Base-by-base conservation (phyloP, 1,140 invertebrate genomes). In the Cyclargus thomasi region DNA sequence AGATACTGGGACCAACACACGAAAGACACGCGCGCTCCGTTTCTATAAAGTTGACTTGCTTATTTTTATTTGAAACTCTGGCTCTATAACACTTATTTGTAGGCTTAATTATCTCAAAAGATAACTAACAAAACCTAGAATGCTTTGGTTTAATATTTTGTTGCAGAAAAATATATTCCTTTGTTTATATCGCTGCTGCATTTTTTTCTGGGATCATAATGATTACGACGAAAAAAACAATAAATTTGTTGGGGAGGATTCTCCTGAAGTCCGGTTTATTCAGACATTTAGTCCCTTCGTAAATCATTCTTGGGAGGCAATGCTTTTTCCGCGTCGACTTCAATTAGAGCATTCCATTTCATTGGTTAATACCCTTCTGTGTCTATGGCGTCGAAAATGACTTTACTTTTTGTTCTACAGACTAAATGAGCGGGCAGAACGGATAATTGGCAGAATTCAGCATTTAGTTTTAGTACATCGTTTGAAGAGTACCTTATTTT, bases 191-290 rank as follows among this genome's bases (percentile, higher is more conserved):
- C n/a, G n/a, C n/a, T 35, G 29, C 29, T 8, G 29, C 29, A 5
- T 8, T 35, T 35, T 35, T 11, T 11, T 39, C 11, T 47, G 39
- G 14, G 11, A 3, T 47, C 10, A 59, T 20, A 21, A 59, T 22
- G 55, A 59, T 55, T 17, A 64, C 22, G 39, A 70, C 20, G 72
- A 74, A 80, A 78, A 76, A 74, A 75, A 72, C 75, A 80, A 75
- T 74, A 74, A 77, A 70, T 69, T 71, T 67, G 69, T 67, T 64
- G 69, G 68, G 68, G 72, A 72, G 71, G 72, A 75, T 74, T 73
- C 78, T 80, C 78, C 77, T 78, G 74, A 74, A 74, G 64, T 63
- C 65, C 65, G 70, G 74, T 74, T 76, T 71, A 73, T 70, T 69
- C 71, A 65, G 70, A 73, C 69, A 75, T 65, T 69, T 63, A 65